Percentiles rank a stretch among this genome's conserved stretches.
phyloP scores from a whole-genome alignment of 2,888 invertebrate species.

The Iselma pallidipennis region DNA sequence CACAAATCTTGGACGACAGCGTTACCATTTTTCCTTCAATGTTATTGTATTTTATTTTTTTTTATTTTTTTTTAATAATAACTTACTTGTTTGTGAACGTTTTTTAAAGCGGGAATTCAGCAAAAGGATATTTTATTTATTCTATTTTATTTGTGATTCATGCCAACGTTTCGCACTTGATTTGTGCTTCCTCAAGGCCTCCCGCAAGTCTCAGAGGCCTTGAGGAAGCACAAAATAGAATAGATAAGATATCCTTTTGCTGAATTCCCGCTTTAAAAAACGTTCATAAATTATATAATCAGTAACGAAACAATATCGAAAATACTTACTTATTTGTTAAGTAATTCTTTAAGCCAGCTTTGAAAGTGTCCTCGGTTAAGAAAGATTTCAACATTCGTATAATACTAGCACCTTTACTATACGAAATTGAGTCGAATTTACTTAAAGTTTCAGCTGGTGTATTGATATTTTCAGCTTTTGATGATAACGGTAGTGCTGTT shows the following conservation, averaged over 20 bases:
- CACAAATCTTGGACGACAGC: not conserved
- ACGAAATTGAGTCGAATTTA: constrained; percentile 65
- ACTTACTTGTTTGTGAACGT: too few species aligned
- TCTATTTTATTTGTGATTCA: too few species aligned
- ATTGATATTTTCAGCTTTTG: constrained; percentile 50
- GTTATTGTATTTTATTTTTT: too few species aligned
- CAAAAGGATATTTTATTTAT: too few species aligned
- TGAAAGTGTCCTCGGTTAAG: constrained; percentile 60
- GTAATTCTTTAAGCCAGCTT: constrained; percentile 61
- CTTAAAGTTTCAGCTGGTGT: constrained; percentile 59
- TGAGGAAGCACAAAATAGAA: too few species aligned
- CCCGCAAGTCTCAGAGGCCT: too few species aligned
- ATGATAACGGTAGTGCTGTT: constrained; percentile 60
- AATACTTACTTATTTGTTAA: constrained; percentile 58
- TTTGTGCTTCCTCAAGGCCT: too few species aligned
- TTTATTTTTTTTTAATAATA: too few species aligned
- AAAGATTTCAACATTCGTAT: constrained; percentile 69
- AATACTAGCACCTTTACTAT: constrained; percentile 57
- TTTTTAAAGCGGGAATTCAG: too few species aligned
- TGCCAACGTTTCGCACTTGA: too few species aligned
- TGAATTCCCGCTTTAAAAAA: too few species aligned
- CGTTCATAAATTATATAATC: not conserved
- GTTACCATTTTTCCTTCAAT: not conserved
- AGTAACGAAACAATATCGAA: not conserved
- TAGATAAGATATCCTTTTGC: too few species aligned